Evolutionary conservation across 2,888 invertebrate species (phyloP).

Genomic region (Orthosia incerta): DNA sequence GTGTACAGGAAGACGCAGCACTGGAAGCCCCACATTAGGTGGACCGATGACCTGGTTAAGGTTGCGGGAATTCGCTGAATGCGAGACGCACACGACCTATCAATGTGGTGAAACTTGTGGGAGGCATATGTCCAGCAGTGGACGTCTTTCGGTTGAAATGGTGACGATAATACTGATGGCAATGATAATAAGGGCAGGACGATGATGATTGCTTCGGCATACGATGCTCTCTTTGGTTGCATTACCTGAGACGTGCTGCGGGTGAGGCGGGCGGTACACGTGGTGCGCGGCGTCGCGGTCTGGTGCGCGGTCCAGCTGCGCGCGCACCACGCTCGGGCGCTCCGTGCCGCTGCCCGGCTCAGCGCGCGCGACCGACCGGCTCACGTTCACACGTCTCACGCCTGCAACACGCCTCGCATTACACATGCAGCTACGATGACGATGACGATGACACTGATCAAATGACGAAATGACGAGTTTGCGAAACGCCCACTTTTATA

Average conservation of each 20-base stretch:
- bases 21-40: no score
- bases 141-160: no score
- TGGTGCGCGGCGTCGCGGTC: slow-evolving; percentile 85
- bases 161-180: no score
- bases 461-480: no score
- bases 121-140: no score
- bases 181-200: neutral
- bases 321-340: slow-evolving; percentile 89
- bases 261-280: slow-evolving; percentile 85
- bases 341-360: slow-evolving; percentile 81
- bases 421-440: slow-evolving; percentile 48
- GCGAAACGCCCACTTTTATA: no score
- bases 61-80: no score
- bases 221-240: slow-evolving; percentile 7
- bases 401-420: slow-evolving; percentile 80
- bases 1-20: no score
- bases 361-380: slow-evolving; percentile 74
- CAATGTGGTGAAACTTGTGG: no score
- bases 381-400: slow-evolving; percentile 79
- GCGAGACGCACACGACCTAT: no score
- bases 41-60: no score
- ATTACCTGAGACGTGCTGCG: slow-evolving; percentile 87
- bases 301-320: slow-evolving; percentile 88
- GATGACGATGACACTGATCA: slow-evolving; percentile 19
- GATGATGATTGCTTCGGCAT: neutral